Percentiles rank a stretch among this genome's conserved stretches.
Conservation (phyloP, 2,797 vertebrate species). For the Pseudochromis fuscus region DNA sequence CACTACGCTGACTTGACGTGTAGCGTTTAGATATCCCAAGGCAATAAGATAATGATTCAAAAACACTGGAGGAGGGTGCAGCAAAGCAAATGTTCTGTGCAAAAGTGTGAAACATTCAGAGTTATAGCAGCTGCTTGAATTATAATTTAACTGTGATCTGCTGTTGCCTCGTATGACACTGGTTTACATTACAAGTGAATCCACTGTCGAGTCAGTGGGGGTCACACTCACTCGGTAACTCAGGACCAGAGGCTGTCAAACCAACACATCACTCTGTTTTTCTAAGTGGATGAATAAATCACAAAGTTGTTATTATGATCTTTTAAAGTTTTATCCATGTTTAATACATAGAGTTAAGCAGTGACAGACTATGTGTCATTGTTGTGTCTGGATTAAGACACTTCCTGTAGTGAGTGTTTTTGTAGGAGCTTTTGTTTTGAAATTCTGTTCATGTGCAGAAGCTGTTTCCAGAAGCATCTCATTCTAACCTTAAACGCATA, state of each 20-base stretch:
- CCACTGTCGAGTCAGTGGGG: neutral
- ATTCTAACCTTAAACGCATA: too few relatives aligned
- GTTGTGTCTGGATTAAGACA: neutral
- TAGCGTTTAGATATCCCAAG: neutral
- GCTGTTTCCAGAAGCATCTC: too few relatives aligned
- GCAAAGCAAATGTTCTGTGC: neutral
- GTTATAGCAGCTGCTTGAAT: neutral
- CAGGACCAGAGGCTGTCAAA: conserved; percentile 17
- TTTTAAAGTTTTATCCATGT: neutral
- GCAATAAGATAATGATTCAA: neutral
- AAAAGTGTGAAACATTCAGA: neutral
- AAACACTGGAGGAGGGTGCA: neutral
- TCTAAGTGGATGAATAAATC: neutral
- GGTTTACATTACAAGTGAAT: too few relatives aligned
- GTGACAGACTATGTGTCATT: neutral
- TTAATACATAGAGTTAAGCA: neutral
- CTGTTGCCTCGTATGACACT: neutral
- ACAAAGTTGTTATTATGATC: neutral
- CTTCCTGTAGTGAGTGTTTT: neutral
- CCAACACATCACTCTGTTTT: neutral
- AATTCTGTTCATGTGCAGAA: neutral
- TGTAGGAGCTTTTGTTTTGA: neutral
- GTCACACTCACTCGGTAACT: conserved; percentile 19
- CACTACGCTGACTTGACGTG: neutral
- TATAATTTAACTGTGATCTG: neutral